phyloP scores from a whole-genome alignment of 2,888 invertebrate species.

The Drosophila lutescens region DNA sequence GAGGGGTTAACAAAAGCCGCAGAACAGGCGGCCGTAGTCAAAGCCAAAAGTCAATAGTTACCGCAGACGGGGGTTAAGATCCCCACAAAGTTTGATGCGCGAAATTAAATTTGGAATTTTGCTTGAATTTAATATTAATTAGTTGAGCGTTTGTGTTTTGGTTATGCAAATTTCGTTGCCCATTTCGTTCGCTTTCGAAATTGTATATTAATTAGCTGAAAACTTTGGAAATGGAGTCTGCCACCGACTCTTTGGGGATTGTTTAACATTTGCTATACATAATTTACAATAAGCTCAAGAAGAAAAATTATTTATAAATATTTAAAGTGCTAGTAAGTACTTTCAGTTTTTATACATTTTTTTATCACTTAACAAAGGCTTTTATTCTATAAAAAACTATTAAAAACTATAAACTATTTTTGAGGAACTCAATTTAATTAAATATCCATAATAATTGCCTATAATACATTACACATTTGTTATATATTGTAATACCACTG shows the following conservation, averaged over 20 bases:
- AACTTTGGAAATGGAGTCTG: conserved; percentile 15
- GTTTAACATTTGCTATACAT: background rate
- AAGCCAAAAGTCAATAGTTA: conserved; percentile 77
- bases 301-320: background rate
- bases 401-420: too few relatives aligned
- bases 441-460: too few relatives aligned
- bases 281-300: background rate
- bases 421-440: too few relatives aligned
- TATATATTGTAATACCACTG: background rate
- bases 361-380: too few relatives aligned
- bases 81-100: conserved; percentile 50
- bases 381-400: too few relatives aligned
- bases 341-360: too few relatives aligned
- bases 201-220: conserved; percentile 64
- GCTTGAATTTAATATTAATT: conserved; percentile 77
- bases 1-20: conserved; percentile 70
- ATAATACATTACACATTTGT: background rate
- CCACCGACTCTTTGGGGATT: conserved; percentile 4
- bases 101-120: conserved; percentile 72
- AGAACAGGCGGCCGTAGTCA: conserved; percentile 51
- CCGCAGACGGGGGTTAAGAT: background rate
- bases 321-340: too few relatives aligned
- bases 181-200: conserved; percentile 25
- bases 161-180: conserved; percentile 60
- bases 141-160: conserved; percentile 62